These are phyloP conservation scores for Spodoptera picta DNA, from an alignment of 2,888 invertebrate species.

Conservation along the genomic window DNA sequence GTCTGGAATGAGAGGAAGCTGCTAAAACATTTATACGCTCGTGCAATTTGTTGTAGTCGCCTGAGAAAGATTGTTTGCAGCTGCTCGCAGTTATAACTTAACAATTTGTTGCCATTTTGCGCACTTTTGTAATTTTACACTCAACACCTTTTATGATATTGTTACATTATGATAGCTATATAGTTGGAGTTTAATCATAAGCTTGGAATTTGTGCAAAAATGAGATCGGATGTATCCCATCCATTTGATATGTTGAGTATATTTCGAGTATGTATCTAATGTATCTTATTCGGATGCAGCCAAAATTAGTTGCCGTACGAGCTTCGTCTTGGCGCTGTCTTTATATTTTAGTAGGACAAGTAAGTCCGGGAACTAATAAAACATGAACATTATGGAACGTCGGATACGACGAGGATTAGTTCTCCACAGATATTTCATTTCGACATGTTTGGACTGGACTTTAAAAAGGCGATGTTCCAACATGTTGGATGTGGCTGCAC, in stretches of 20 bases:
- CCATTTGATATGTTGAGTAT: constrained; percentile 14
- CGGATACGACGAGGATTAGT: constrained; percentile 68
- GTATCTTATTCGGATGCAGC: constrained; percentile 16
- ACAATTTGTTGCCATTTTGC: constrained; percentile 31
- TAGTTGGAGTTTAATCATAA: constrained; percentile 23
- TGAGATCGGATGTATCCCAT: neutral
- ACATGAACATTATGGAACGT: constrained; percentile 71
- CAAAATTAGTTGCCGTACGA: constrained; percentile 55
- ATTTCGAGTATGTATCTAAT: constrained; percentile 7
- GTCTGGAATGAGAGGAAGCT: constrained; percentile 9
- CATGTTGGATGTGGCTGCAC: constrained; percentile 61
- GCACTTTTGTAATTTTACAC: constrained; percentile 34
- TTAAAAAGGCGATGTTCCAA: constrained; percentile 67
- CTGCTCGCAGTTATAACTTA: constrained; percentile 24
- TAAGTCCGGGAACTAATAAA: constrained; percentile 71
- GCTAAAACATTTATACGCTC: constrained; percentile 5
- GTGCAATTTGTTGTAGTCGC: constrained; percentile 13
- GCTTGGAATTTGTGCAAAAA: constrained; percentile 33
- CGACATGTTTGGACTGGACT: constrained; percentile 69
- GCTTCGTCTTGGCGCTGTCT: constrained; percentile 41
- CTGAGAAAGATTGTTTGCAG: constrained; percentile 25
- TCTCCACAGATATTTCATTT: constrained; percentile 74
- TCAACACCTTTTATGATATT: constrained; percentile 35
- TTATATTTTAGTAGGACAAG: constrained; percentile 60
- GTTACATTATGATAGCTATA: constrained; percentile 36